phyloP scores from a whole-genome alignment of 92 coral and sea anemone genomes.

The Epizoanthus rinbou region DNA sequence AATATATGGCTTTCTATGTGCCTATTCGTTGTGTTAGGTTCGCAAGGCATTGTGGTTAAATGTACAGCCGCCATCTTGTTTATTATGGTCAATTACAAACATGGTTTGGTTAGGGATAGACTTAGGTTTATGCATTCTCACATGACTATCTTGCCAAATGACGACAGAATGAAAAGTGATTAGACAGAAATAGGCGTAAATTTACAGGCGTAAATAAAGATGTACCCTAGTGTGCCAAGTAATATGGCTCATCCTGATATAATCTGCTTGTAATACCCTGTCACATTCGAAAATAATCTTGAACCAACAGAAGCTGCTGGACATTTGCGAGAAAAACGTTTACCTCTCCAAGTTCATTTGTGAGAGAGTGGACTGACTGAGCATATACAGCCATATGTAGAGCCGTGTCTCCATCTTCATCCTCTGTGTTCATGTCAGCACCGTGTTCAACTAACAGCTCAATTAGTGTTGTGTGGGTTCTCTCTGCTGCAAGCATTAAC shows the following conservation, averaged over 20 bases:
- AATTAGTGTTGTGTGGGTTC: constrained; percentile 51
- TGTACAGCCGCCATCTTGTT: too few species aligned
- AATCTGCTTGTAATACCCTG: background rate
- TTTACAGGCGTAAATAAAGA: too few species aligned
- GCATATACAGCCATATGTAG: constrained; percentile 75
- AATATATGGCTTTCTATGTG: too few species aligned
- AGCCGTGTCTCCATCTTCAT: constrained; percentile 80
- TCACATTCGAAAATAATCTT: background rate
- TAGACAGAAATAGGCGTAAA: too few species aligned
- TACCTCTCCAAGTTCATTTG: constrained; percentile 55
- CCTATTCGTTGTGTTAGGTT: too few species aligned
- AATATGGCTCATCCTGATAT: too few species aligned
- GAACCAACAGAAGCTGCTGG: background rate
- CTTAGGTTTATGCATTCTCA: background rate
- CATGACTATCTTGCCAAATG: background rate
- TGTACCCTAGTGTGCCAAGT: too few species aligned
- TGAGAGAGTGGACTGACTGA: constrained; percentile 48
- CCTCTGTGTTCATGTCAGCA: constrained; percentile 62
- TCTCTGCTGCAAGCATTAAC: constrained; percentile 63
- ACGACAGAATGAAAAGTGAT: too few species aligned
- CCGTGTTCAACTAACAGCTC: constrained; percentile 70
- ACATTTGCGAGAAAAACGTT: background rate
- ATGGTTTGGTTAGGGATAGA: too few species aligned
- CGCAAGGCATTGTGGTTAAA: too few species aligned
- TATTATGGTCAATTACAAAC: too few species aligned